Percentiles rank a stretch among this genome's conserved stretches.
Evolutionary conservation across 1,140 invertebrate genomes (phyloP).

Genomic region (Drosophila grimshawi): DNA sequence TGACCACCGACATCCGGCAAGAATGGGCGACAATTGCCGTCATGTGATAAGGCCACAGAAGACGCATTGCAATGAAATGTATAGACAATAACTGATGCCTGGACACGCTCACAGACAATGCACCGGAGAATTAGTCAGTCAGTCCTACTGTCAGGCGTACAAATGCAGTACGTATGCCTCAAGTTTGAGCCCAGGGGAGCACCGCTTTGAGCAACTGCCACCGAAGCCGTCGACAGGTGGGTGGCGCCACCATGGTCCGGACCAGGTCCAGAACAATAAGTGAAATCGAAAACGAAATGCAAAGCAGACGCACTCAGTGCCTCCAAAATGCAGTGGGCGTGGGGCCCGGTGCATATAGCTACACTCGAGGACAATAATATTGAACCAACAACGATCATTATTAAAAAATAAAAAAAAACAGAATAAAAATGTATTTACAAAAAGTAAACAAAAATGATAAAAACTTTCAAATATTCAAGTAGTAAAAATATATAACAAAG

Average conservation of each 20-base stretch:
- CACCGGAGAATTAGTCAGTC: constrained; percentile 1
- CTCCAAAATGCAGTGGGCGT: constrained; percentile 15
- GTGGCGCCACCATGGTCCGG: constrained; percentile 20
- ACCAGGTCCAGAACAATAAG: constrained; percentile 31
- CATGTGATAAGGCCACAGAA: constrained; percentile 29
- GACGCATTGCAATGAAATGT: constrained; percentile 11
- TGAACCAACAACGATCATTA: neutral
- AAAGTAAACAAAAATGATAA: too few relatives aligned
- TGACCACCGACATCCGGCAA: constrained; percentile 47
- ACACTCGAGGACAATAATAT: constrained; percentile 21
- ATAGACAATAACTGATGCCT: constrained; percentile 6
- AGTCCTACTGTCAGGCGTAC: neutral
- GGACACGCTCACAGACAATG: constrained; percentile 1
- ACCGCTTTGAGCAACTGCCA: neutral
- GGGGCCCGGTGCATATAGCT: neutral
- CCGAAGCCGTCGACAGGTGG: constrained; percentile 45
- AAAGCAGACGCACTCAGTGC: constrained; percentile 33
- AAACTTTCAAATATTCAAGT: too few relatives aligned
- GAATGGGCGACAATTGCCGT: constrained; percentile 44
- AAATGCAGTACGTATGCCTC: neutral
- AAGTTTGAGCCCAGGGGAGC: constrained; percentile 11
- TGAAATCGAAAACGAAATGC: constrained; percentile 57
- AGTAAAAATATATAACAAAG: too few relatives aligned
- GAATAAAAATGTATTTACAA: neutral
- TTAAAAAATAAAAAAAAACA: neutral